A percentile compares a stretch with the other conserved stretches of the same genome.
Evolutionary conservation across 2,113 vertebrate genomes (phyloP).

Genomic region (Ameiurus melas): DNA sequence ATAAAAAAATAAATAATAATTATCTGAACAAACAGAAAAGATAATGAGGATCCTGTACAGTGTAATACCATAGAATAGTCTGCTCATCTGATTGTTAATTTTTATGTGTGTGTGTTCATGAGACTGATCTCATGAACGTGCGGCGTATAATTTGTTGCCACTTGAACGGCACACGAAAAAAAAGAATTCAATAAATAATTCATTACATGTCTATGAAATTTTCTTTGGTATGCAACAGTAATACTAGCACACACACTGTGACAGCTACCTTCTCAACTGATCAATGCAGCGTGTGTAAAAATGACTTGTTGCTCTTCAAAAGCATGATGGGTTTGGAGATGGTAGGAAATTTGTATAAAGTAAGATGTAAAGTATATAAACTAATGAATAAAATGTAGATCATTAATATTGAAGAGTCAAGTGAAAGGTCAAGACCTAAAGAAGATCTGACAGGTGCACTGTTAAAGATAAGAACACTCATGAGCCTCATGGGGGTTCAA

Average conservation of each 20-base stretch:
- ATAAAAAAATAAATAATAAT: background rate
- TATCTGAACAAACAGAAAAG: background rate
- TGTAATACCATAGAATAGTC: no score
- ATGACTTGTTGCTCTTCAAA: background rate
- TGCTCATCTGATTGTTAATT: background rate
- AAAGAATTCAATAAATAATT: conserved; percentile 1
- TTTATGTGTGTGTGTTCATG: background rate
- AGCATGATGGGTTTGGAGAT: background rate
- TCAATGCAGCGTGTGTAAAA: background rate
- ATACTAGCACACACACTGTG: background rate
- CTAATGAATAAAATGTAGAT: no score
- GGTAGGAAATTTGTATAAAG: no score
- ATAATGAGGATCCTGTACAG: background rate
- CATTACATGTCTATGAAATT: background rate
- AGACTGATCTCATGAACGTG: background rate
- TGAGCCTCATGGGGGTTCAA: no score
- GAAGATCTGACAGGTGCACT: no score
- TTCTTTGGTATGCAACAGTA: background rate
- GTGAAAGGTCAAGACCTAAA: no score
- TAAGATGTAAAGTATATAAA: no score
- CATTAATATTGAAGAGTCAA: no score
- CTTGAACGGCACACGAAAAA: background rate
- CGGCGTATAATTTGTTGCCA: background rate
- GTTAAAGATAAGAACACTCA: no score
- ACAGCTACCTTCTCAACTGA: background rate